phyloP scores from a whole-genome alignment of 2,888 invertebrate species.

The Xestia xanthographa region DNA sequence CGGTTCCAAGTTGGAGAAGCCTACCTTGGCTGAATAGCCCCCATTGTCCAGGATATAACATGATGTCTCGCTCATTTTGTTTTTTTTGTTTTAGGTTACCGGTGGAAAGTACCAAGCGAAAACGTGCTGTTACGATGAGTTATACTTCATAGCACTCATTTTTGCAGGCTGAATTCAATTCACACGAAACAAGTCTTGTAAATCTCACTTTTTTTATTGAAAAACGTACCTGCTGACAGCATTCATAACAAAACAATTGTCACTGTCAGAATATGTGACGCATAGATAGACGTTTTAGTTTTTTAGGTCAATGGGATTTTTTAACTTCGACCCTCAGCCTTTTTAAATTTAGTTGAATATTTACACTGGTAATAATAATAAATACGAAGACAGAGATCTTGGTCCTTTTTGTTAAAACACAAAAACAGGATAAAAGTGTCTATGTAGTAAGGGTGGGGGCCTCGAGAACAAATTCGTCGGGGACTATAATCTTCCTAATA shows the following conservation, averaged over 20 bases:
- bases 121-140: not conserved
- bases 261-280: too few relatives aligned
- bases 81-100: constrained; percentile 68
- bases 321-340: not conserved
- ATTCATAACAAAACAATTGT: constrained; percentile 44
- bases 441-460: too few relatives aligned
- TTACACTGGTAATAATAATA: not conserved
- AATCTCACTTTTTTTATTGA: not conserved
- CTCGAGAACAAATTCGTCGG: too few relatives aligned
- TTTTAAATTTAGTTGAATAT: not conserved
- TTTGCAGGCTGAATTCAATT: not conserved
- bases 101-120: constrained; percentile 42
- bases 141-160: constrained; percentile 23
- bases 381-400: too few relatives aligned
- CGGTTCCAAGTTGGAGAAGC: constrained; percentile 93
- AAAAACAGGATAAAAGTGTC: too few relatives aligned
- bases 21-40: constrained; percentile 96
- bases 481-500: too few relatives aligned
- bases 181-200: not conserved
- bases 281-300: not conserved
- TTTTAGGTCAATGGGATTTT: not conserved
- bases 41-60: constrained; percentile 96
- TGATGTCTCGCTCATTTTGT: constrained; percentile 83
- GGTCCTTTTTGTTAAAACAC: too few relatives aligned
- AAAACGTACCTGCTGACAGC: not conserved